Conservation (phyloP, 1,140 invertebrate species). For the Nixonia krombeini region DNA sequence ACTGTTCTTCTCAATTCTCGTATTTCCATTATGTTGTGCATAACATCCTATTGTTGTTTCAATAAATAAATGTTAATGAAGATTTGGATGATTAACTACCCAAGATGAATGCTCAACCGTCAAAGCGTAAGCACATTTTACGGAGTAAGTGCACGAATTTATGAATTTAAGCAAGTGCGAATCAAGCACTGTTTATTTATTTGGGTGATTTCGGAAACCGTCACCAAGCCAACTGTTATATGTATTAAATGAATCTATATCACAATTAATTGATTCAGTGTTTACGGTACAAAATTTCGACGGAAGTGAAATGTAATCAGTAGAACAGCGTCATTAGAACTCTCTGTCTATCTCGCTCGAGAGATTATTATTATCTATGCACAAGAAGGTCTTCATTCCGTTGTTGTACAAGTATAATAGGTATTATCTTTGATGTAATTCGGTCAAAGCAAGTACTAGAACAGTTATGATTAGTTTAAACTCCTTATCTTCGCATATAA, state of each 20-base stretch:
- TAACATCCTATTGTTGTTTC: no score
- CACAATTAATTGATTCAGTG: slow-evolving; percentile 31
- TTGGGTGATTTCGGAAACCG: no score
- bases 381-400: slow-evolving; percentile 43
- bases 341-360: slow-evolving; percentile 29
- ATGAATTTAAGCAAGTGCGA: no score
- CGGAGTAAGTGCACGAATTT: no score
- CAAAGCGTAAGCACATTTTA: no score
- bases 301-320: slow-evolving; percentile 20
- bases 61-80: no score
- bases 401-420: slow-evolving; percentile 47
- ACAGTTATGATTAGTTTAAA: slow-evolving; percentile 31
- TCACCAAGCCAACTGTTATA: no score
- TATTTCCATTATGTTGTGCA: no score
- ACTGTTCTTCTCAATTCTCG: no score
- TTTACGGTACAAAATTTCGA: slow-evolving; percentile 28
- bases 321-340: slow-evolving; percentile 36
- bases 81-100: no score
- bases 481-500: slow-evolving; percentile 48
- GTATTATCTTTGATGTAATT: slow-evolving; percentile 44
- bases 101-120: no score
- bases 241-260: slow-evolving; percentile 8
- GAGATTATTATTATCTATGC: slow-evolving; percentile 48
- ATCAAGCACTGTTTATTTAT: no score
- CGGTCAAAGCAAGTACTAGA: slow-evolving; percentile 26